Percentiles rank a stretch among this genome's conserved stretches.
Conservation (phyloP, 1,140 invertebrate genomes). For the Lethrus apterus region DNA sequence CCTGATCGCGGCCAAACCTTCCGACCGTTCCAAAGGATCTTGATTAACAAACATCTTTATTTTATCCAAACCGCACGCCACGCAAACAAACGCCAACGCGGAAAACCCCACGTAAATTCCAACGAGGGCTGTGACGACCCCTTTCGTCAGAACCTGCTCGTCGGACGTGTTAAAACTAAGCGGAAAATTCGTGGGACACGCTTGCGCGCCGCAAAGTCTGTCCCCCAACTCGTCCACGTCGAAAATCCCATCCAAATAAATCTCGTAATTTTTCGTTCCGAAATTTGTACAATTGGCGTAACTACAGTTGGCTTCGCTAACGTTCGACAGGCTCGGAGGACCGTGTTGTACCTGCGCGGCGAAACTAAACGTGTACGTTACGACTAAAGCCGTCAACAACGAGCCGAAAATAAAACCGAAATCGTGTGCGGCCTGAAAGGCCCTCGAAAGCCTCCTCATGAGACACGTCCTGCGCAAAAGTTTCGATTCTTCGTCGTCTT, state of each 20-base stretch:
- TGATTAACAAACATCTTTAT: conserved; percentile 38
- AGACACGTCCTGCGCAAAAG: conserved; percentile 41
- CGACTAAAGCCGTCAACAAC: conserved; percentile 42
- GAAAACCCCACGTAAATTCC: conserved; percentile 50
- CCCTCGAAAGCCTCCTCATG: conserved; percentile 40
- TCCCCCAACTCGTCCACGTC: conserved; percentile 43
- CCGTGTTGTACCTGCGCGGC: not conserved
- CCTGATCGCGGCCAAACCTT: conserved; percentile 41
- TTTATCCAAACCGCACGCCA: conserved; percentile 47
- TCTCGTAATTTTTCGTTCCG: conserved; percentile 22
- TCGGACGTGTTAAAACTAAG: conserved; percentile 6
- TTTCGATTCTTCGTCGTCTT: conserved; percentile 48
- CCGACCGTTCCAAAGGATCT: conserved; percentile 41
- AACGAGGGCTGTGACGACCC: conserved; percentile 43
- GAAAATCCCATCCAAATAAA: conserved; percentile 40
- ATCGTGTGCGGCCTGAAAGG: conserved; percentile 50
- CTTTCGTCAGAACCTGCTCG: conserved; percentile 37
- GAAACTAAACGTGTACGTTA: conserved; percentile 33
- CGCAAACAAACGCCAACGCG: conserved; percentile 46
- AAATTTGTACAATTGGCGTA: not conserved
- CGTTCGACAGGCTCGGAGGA: too few species aligned
- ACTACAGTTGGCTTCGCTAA: conserved; percentile 1
- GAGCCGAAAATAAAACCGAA: conserved; percentile 50
- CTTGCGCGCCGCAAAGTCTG: conserved; percentile 47
- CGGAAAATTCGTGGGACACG: conserved; percentile 41